Percentiles rank a stretch among this genome's conserved stretches.
Conservation (phyloP, 1,140 invertebrate genomes). For the Ridgeia piscesae region DNA sequence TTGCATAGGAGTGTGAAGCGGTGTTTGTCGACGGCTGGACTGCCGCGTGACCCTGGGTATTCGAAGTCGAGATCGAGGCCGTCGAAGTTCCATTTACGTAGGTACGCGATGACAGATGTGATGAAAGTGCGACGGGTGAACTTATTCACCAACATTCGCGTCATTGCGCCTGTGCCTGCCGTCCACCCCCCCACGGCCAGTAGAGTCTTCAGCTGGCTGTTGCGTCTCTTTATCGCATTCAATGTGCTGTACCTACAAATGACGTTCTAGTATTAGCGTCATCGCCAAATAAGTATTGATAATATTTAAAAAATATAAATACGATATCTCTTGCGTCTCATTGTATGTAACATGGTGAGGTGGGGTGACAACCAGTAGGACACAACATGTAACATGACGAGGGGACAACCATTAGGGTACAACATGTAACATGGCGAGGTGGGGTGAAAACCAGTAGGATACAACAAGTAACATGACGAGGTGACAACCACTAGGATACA, state of each 20-base stretch:
- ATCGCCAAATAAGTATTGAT: neutral
- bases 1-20: conserved; percentile 71
- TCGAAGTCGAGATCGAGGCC: conserved; percentile 94
- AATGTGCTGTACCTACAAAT: neutral
- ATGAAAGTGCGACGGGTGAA: conserved; percentile 32
- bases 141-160: conserved; percentile 26
- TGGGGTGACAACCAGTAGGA: no score
- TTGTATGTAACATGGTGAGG: neutral
- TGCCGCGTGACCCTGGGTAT: conserved; percentile 69
- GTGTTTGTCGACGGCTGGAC: conserved; percentile 64
- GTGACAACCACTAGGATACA: no score
- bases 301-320: neutral
- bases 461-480: neutral
- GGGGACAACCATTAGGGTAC: no score
- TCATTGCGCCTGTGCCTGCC: conserved; percentile 76
- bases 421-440: neutral
- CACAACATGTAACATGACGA: neutral
- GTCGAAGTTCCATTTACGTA: conserved; percentile 89
- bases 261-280: neutral
- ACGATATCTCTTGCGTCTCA: neutral
- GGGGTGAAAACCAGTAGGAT: neutral
- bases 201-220: neutral
- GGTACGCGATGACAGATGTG: conserved; percentile 72
- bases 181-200: conserved; percentile 77
- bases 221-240: neutral